These are phyloP conservation scores for Amphimedon queenslandica DNA, from an alignment of 37 sponge, comb jelly and placozoan genomes.

Conservation along the genomic window DNA sequence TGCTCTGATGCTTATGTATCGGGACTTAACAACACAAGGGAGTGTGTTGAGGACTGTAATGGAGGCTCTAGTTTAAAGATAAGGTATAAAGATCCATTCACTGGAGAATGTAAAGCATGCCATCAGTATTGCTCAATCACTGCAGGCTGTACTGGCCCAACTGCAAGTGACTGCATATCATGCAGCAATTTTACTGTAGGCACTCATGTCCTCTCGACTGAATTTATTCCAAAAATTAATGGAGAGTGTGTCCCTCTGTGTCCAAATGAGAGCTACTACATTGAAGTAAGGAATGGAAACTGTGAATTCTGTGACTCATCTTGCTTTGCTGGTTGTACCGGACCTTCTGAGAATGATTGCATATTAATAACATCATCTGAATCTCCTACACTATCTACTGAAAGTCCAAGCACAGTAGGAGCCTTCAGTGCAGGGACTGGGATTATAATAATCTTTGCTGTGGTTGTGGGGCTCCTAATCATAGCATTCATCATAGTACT, in stretches of 20 bases:
- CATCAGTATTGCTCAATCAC: constrained; percentile 21
- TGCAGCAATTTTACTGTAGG: constrained; percentile 13
- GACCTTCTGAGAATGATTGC: constrained; percentile 27
- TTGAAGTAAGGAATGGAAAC: not conserved
- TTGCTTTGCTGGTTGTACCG: constrained; percentile 62
- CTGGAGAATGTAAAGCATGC: constrained; percentile 46
- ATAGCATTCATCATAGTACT: constrained; percentile 7
- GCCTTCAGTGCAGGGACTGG: constrained; percentile 63
- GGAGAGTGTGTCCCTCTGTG: constrained; percentile 38
- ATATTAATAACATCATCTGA: too few species aligned
- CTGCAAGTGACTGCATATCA: constrained; percentile 42
- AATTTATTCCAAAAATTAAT: not conserved
- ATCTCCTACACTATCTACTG: not conserved
- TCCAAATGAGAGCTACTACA: constrained; percentile 19
- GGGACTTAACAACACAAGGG: constrained; percentile 6
- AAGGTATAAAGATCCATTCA: constrained; percentile 11
- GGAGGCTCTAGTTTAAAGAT: not conserved
- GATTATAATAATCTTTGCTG: constrained; percentile 28
- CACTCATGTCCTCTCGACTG: not conserved
- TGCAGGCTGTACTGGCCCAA: constrained; percentile 57
- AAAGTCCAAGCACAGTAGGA: not conserved
- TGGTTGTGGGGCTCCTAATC: constrained; percentile 31
- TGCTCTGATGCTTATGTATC: constrained; percentile 25
- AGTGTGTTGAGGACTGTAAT: constrained; percentile 43
- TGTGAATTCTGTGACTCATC: constrained; percentile 46